phyloP scores from a whole-genome alignment of 2,797 vertebrate species.

The Gallinago nigripennis region DNA sequence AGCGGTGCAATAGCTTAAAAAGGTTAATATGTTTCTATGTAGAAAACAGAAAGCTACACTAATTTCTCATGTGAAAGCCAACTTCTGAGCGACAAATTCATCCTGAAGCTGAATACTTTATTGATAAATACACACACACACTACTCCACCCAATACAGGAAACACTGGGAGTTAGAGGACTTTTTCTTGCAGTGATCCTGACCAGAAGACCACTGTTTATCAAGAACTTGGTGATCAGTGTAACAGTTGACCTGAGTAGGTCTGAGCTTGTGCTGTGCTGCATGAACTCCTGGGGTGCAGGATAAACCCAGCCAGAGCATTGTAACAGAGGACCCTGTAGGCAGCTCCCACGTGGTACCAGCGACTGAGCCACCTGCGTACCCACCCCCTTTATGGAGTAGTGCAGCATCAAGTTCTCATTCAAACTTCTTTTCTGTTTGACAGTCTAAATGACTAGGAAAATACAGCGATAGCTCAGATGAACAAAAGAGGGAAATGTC shows the following conservation, averaged over 20 bases:
- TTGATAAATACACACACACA: background rate
- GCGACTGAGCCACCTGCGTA: rapidly evolving
- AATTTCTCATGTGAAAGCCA: background rate
- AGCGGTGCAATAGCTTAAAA: background rate
- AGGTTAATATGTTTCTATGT: background rate
- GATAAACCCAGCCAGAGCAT: background rate
- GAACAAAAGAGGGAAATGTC: background rate
- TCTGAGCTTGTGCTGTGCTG: background rate
- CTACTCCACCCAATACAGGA: background rate
- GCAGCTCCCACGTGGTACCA: background rate
- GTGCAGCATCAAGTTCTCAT: background rate
- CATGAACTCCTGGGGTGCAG: background rate
- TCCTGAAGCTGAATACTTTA: background rate
- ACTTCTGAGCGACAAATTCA: background rate
- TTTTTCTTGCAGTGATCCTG: background rate
- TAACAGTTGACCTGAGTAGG: background rate
- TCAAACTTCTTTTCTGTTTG: background rate
- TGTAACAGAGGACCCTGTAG: background rate
- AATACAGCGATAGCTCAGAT: background rate
- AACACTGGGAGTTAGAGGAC: background rate
- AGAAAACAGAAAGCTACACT: background rate
- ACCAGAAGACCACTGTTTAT: background rate
- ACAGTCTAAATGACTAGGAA: background rate
- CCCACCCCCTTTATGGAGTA: background rate
- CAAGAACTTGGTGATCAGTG: background rate